Conservation (phyloP, 2,888 invertebrate genomes). For the Agonopterix alstromeriana region DNA sequence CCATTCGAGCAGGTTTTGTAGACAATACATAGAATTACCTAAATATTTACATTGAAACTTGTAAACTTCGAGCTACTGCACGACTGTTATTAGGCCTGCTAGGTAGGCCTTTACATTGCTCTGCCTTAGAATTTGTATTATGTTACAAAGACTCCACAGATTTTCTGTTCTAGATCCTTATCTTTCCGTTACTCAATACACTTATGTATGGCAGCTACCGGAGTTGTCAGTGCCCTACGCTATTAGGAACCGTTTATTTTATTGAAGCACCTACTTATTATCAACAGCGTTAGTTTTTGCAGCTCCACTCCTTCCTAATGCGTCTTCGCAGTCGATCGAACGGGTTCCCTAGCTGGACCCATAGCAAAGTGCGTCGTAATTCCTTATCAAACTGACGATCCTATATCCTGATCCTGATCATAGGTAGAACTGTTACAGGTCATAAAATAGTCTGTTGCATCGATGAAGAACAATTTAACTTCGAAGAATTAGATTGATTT, state of each 20-base stretch:
- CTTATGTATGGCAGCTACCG: slow-evolving; percentile 16
- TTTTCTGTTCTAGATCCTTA: slow-evolving; percentile 11
- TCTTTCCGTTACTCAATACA: slow-evolving; percentile 19
- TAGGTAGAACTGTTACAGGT: too few relatives aligned
- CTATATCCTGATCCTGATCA: too few relatives aligned
- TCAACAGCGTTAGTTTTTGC: slow-evolving; percentile 35
- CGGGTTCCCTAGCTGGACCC: slow-evolving; percentile 21
- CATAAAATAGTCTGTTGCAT: too few relatives aligned
- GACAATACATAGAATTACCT: too few relatives aligned
- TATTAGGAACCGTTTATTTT: slow-evolving; percentile 58
- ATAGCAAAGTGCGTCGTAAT: neutral
- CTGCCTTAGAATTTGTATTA: too few relatives aligned
- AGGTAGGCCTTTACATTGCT: too few relatives aligned
- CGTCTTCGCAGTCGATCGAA: slow-evolving; percentile 29
- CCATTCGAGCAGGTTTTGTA: too few relatives aligned
- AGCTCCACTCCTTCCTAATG: slow-evolving; percentile 28
- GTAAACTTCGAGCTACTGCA: too few relatives aligned
- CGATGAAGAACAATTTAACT: too few relatives aligned
- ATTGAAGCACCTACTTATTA: slow-evolving; percentile 54
- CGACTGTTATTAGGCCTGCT: too few relatives aligned
- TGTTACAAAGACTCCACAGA: slow-evolving; percentile 1
- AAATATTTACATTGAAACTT: too few relatives aligned
- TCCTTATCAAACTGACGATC: neutral
- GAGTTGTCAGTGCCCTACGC: slow-evolving; percentile 26
- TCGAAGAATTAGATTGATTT: too few relatives aligned